phyloP scores from a whole-genome alignment of 2,888 invertebrate genomes.

The Epinotia demarniana region DNA sequence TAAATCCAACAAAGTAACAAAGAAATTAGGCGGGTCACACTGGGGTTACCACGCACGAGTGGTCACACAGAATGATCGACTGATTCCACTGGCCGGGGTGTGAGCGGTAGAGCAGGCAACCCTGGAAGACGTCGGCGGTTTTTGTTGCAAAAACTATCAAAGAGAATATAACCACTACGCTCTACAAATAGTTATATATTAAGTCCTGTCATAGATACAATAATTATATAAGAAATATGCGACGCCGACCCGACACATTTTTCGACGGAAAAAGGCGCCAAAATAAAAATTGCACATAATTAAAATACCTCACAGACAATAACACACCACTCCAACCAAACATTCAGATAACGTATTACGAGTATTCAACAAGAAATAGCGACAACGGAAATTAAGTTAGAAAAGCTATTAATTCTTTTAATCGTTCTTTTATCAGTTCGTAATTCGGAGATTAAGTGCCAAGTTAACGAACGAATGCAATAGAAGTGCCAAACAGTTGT shows the following conservation, averaged over 20 bases:
- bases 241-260: neutral
- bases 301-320: neutral
- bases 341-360: neutral
- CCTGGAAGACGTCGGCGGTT: conserved; percentile 8
- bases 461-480: conserved; percentile 57
- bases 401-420: conserved; percentile 47
- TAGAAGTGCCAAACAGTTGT: conserved; percentile 42
- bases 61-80: conserved; percentile 78
- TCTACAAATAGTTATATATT: no score
- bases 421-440: conserved; percentile 53
- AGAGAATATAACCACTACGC: no score
- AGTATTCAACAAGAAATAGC: conserved; percentile 6
- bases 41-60: conserved; percentile 64
- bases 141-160: neutral
- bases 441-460: conserved; percentile 53
- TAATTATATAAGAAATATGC: no score
- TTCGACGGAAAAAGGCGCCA: neutral
- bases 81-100: conserved; percentile 45
- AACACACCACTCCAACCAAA: neutral
- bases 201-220: no score
- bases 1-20: conserved; percentile 44
- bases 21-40: conserved; percentile 42
- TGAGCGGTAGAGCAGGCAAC: conserved; percentile 36
- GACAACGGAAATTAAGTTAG: conserved; percentile 6
- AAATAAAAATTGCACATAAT: neutral